Base-by-base conservation (phyloP, 2,113 vertebrate species). In the Brienomyrus longianalis region DNA sequence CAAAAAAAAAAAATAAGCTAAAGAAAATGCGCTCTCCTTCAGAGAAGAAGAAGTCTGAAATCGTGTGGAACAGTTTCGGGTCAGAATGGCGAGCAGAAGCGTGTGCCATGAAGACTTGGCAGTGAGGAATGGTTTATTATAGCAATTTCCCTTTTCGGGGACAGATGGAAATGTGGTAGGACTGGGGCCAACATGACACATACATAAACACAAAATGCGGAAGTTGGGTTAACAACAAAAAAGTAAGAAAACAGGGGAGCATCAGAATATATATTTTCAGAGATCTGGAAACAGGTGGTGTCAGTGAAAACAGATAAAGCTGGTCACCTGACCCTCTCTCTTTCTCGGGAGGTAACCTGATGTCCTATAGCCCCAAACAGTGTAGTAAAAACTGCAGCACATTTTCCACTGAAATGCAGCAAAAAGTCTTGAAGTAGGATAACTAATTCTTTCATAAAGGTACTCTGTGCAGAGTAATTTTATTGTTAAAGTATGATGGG, bases 391-490 rank as follows among this genome's bases (percentile, higher is more conserved):
- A 70, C 62, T 70, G n/a, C 59, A 62, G 23, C 11, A 66, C 59
- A 66, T 66, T 70, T 70, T 70, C 62, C 62, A 70, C 0, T 70
- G 62, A 70, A 70, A 70, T 70, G 10, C 10, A 70, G 31, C n/a
- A 11, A 91, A 91, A 92, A 83, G 80, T 23, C 10, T 31, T 70
- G 8, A 83, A 83, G 43, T 45, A 23, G 5, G 27, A 54, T 31
- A 17, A 51, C 84, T 17, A 31, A 54, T 51, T 86, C 15, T 51
- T 50, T 54, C 6, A 51, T 31, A 27, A 48, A 39, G 84, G 62
- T 89, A 77, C 70, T 84, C 85, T 59, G 74, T 77, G 52, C 80
- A 87, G 84, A 88, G 51, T 90, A 56, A 87, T 62, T 70, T 31
- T 31, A 27, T 70, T 70, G n/a, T 13, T 70, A 70, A 70, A 70